phyloP scores from a whole-genome alignment of 2,888 invertebrate genomes.

The Bruchidius siliquastri region DNA sequence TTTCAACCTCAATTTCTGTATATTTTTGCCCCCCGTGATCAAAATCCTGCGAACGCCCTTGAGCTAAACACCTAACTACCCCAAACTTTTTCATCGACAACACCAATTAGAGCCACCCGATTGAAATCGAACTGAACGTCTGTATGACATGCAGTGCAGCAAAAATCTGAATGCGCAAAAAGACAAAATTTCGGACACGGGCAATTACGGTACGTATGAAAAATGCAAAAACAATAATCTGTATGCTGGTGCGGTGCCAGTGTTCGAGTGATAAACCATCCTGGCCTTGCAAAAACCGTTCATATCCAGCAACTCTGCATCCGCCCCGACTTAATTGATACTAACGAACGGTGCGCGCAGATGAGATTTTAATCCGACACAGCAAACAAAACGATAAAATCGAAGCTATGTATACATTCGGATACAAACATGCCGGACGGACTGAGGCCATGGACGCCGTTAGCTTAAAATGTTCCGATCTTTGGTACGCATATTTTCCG shows the following conservation, averaged over 20 bases:
- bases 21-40: no score
- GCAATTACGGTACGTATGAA: neutral
- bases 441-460: slow-evolving; percentile 16
- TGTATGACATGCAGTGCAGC: neutral
- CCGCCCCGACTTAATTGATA: slow-evolving; percentile 24
- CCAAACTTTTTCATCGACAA: neutral
- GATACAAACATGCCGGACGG: neutral
- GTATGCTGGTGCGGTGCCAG: neutral
- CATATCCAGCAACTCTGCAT: neutral
- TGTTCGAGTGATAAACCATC: slow-evolving; percentile 1
- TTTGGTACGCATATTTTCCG: slow-evolving; percentile 43
- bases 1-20: no score
- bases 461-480: slow-evolving; percentile 37
- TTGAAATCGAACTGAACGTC: neutral
- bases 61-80: neutral
- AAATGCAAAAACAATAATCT: neutral
- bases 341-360: slow-evolving; percentile 28
- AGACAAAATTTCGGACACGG: neutral
- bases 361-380: slow-evolving; percentile 39
- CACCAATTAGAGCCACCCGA: neutral
- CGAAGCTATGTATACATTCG: slow-evolving; percentile 17
- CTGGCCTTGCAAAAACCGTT: neutral
- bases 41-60: no score
- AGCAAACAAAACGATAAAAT: slow-evolving; percentile 37
- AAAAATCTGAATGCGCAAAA: neutral